Evolutionary conservation across 1,140 invertebrate genomes (phyloP).

Genomic region (Dufourea novaeangliae): DNA sequence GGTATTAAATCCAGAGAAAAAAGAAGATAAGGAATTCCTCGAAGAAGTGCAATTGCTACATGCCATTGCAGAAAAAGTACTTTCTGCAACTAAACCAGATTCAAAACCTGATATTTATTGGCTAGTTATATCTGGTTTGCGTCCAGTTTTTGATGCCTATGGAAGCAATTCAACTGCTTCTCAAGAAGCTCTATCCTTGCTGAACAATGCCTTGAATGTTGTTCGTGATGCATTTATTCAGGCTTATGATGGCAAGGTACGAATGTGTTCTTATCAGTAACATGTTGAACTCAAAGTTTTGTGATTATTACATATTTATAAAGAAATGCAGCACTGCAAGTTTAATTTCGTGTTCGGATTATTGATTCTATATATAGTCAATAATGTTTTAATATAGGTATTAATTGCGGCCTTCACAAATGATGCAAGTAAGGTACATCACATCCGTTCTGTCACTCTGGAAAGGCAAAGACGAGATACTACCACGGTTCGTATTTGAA

Average conservation of each 20-base stretch:
- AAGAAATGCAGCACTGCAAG: too few relatives aligned
- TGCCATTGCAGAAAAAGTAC: slow-evolving; percentile 83
- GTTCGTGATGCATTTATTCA: slow-evolving; percentile 84
- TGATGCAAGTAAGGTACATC: slow-evolving; percentile 84
- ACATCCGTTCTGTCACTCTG: slow-evolving; percentile 66
- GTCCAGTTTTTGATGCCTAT: slow-evolving; percentile 85
- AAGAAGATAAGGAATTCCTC: slow-evolving; percentile 86
- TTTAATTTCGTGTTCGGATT: too few relatives aligned
- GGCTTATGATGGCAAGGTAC: slow-evolving; percentile 86
- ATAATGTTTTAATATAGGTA: slow-evolving; percentile 66
- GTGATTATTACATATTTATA: background rate
- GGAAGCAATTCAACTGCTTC: slow-evolving; percentile 85
- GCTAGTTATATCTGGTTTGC: slow-evolving; percentile 84
- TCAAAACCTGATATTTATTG: slow-evolving; percentile 86
- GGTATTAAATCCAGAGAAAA: slow-evolving; percentile 72
- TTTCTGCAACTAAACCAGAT: slow-evolving; percentile 81
- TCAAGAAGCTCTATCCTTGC: slow-evolving; percentile 86
- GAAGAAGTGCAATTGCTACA: slow-evolving; percentile 85
- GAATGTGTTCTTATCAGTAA: slow-evolving; percentile 5
- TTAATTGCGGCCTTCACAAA: slow-evolving; percentile 85
- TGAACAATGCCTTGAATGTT: slow-evolving; percentile 83
- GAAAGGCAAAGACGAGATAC: slow-evolving; percentile 58
- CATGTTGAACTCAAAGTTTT: background rate
- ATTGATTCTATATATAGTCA: slow-evolving; percentile 12
- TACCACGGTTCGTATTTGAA: slow-evolving; percentile 44